Percentiles rank a stretch among this genome's conserved stretches.
phyloP scores from a whole-genome alignment of 2,113 vertebrate genomes.

The Camelus bactrianus region DNA sequence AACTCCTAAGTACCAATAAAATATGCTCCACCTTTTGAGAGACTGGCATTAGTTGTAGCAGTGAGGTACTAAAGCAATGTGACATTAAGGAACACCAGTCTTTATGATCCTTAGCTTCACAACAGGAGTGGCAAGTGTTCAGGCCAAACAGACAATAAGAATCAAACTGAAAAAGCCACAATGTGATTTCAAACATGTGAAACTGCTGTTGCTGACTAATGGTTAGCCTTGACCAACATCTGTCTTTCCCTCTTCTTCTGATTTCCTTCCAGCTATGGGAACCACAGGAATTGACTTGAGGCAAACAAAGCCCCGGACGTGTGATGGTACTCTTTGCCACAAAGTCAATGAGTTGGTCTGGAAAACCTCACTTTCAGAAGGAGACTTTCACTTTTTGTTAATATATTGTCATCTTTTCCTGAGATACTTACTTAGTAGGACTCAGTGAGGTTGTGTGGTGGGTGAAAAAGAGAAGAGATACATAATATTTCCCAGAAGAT shows the following conservation, averaged over 20 bases:
- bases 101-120: slow-evolving; percentile 47
- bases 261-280: slow-evolving; percentile 83
- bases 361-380: slow-evolving; percentile 68
- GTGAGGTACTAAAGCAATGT: background rate
- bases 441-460: background rate
- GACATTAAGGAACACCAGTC: background rate
- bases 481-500: background rate
- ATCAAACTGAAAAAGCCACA: slow-evolving; percentile 70
- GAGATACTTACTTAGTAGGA: background rate
- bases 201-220: slow-evolving; percentile 56
- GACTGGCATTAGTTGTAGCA: background rate
- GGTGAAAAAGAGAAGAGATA: background rate
- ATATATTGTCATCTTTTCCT: background rate
- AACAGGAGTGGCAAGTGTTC: slow-evolving; percentile 70
- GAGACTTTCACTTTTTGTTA: slow-evolving; percentile 39
- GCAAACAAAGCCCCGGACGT: slow-evolving; percentile 79
- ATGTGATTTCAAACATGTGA: slow-evolving; percentile 80
- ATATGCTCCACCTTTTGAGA: background rate
- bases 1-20: background rate
- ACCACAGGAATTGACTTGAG: slow-evolving; percentile 86
- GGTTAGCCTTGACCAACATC: slow-evolving; percentile 79
- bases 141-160: slow-evolving; percentile 77
- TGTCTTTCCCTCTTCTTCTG: slow-evolving; percentile 79
- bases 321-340: slow-evolving; percentile 73
- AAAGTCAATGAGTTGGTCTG: slow-evolving; percentile 76